Conservation (phyloP, 2,888 invertebrate genomes). For the Pteria penguin region DNA sequence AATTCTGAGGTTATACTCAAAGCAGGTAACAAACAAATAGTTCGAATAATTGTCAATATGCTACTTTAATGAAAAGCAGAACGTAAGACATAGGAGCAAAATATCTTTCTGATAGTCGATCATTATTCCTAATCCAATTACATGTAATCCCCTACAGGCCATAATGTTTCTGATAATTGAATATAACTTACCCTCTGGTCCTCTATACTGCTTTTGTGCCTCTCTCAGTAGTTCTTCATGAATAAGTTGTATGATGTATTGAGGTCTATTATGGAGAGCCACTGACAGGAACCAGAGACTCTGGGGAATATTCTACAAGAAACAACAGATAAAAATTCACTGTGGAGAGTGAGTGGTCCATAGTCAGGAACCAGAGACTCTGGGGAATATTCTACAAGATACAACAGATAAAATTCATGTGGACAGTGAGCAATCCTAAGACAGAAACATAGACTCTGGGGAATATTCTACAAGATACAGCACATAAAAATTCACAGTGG, state of each 20-base stretch:
- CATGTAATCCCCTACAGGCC: too few relatives aligned
- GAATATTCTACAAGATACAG: conserved; percentile 79
- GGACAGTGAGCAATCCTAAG: conserved; percentile 66
- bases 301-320: conserved; percentile 77
- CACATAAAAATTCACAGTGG: too few relatives aligned
- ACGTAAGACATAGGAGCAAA: too few relatives aligned
- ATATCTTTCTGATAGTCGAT: too few relatives aligned
- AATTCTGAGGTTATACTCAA: too few relatives aligned
- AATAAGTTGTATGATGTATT: conserved; percentile 74
- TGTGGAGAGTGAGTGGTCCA: conserved; percentile 60
- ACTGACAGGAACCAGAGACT: conserved; percentile 79
- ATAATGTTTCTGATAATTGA: too few relatives aligned
- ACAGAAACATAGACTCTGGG: conserved; percentile 78
- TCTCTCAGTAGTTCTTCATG: conserved; percentile 68
- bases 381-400: conserved; percentile 77
- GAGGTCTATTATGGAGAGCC: conserved; percentile 75
- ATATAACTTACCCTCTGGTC: conserved; percentile 55
- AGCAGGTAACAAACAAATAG: too few relatives aligned
- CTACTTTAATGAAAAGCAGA: too few relatives aligned
- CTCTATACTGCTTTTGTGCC: conserved; percentile 54
- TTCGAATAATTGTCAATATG: too few relatives aligned
- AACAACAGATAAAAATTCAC: conserved; percentile 1
- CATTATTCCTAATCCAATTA: too few relatives aligned
- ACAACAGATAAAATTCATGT: background rate
- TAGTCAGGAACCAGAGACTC: conserved; percentile 78